Evolutionary conservation across 2,888 invertebrate genomes (phyloP), one percentile per base, ranked within the genome.

Genomic region (Drosophila maculinotata): DNA sequence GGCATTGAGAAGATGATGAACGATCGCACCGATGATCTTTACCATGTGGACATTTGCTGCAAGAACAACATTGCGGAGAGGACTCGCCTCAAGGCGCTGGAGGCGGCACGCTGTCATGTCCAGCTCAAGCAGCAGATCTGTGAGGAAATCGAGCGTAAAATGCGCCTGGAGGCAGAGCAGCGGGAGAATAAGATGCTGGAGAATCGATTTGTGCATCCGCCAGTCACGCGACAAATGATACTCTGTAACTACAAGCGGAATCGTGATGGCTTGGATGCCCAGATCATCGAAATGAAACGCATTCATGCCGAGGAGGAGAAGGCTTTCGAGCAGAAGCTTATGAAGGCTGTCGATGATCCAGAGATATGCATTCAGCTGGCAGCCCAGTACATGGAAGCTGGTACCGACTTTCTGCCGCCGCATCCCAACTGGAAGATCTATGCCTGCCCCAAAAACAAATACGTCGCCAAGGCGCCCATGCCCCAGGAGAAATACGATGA

Each of bases 391-490:
- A 69, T 89, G 53, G 12, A 28, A 0, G 77, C 82, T 2, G 79
- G 82, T 14, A 60, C 70, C 3, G 90, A 90, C 35, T 91, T 86
- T 47, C 67, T 90, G 42, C 53, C 79, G 0, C 82, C 88, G 2
- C 90, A 91, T 77, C 84, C 90, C 3, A 90, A 90, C 62, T 91
- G 91, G 91, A 78, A 74, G 3, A 59, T 89, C 3, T 42, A 85
- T 8, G 74, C 78, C 1, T 84, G 86, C 7, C 71, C 87, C 26
- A 63, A 57, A 1, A 67, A 69, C n/a, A 60, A 69, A 9, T 82
- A 74, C 31, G 65, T 82, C 0, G 45, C 54, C 1, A 80, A 85
- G 10, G 15, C 75, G 2, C 69, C 79, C 4, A 67, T 65, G 51
- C 7, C 51, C 2, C 49, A 66, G 10, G 25, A 67, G 1, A 38